Base-by-base conservation (phyloP, 2,888 invertebrate species). In the Amiota minor region DNA sequence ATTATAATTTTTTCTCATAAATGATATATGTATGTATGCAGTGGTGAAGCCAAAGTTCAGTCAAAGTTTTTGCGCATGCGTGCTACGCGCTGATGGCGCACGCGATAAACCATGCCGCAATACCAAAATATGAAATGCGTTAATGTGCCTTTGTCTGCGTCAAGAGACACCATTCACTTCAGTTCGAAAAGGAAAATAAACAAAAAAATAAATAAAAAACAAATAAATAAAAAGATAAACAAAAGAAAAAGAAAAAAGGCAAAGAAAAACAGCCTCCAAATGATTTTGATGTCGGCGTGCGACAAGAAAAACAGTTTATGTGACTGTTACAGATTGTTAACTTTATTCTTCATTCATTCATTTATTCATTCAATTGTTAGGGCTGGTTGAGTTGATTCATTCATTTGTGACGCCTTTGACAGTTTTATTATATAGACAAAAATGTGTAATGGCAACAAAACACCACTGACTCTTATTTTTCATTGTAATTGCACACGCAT, bases 61-160 rank as follows among this genome's bases (percentile, higher is more conserved):
- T 8, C 20, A 16, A n/a, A 12, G 55, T 45, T 50, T 49, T 64
- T 62, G 45, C 45, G 62, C 62, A 64, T 49, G 49, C 71, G 61
- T 46, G 59, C 23, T 23, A 61, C 16, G 16, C 47, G 8, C 47
- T 50, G 50, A 71, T 45, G 23, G 50, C 4, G 23, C 69, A 23
- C 50, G n/a, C 4, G 64, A 49, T 53, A 68, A 50, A 35, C 61
- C 49, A 55, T 12, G 45, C 16, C 68, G 45, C 62, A 35, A 6
- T 6, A 35, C 35, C 35, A 35, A 35, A 35, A 8, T 35, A 35
- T 35, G 35, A 56, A 50, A 45, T 71, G 71, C 71, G 49, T 61
- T 68, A 68, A 72, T 72, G 72, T 47, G 68, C 50, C 56, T 65
- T 72, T 72, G 65, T 65, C 45, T 47, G 18, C 20, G 14, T 18